Evolutionary conservation across 2,113 vertebrate species (phyloP), one percentile per base, ranked within the genome.

Genomic region (Cinclus mexicanus): DNA sequence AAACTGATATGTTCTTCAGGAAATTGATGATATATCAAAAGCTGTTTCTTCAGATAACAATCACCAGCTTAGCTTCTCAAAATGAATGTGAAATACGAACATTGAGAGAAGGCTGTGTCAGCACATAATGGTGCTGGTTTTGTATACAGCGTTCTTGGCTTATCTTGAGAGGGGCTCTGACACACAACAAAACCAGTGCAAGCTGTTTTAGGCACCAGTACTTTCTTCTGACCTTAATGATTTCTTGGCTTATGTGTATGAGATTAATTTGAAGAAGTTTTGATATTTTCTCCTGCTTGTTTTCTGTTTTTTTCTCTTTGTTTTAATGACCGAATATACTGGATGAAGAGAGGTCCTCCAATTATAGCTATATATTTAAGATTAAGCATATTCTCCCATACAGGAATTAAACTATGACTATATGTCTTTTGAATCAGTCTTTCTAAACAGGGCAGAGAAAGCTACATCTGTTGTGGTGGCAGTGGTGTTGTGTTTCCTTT

Each of bases 11-110:
- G 56, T 95, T 96, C 69, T 96, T 89, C 93, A 92, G 94, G 95
- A 97, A 96, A 96, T 85, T 94, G 94, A 94, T 93, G 82, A 59
- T 91, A 33, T 87, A 95, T 95, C 83, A 96, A 94, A 95, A 96
- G 92, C 82, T 91, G 61, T 91, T 94, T 60, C 55, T 95, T 79
- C 82, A 94, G 94, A 96, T 90, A 80, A n/a, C 53, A 90, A 75
- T 93, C 87, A 41, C 39, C 68, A 69, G 50, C 69, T 78, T 84
- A 93, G 85, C 80, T 92, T 90, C 52, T 72, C 82, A 83, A 91
- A 96, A 94, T 87, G 67, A 92, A 81, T 83, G 56, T 67, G 87
- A 47, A 90, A 87, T 94, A 71, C 1, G 0, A 91, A 67, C 86
- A 25, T 3, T 39, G 70, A 85, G 74, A 77, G 53, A 59, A 83